Percentiles rank a stretch among this genome's conserved stretches.
Evolutionary conservation across 2,797 vertebrate genomes (phyloP).

Genomic region (Epinephelus malabaricus): DNA sequence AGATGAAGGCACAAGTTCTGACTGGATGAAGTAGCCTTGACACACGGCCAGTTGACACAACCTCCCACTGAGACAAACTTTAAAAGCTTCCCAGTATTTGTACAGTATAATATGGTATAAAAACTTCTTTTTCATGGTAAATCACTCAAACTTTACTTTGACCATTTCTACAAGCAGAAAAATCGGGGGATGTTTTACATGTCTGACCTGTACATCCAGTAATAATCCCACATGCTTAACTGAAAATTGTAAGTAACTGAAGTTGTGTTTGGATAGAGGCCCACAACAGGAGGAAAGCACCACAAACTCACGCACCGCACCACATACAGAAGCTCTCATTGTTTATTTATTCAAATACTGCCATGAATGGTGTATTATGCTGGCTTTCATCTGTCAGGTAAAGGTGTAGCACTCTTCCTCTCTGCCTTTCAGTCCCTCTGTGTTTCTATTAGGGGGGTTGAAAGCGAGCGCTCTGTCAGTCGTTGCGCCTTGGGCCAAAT

Average conservation of each 20-base stretch:
- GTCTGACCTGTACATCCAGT: conserved; percentile 53
- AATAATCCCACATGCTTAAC: conserved; percentile 56
- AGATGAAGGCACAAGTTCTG: conserved; percentile 44
- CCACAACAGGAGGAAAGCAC: conserved; percentile 49
- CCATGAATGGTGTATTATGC: conserved; percentile 60
- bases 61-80: conserved; percentile 59
- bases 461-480: conserved; percentile 39
- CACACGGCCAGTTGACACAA: conserved; percentile 49
- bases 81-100: conserved; percentile 38
- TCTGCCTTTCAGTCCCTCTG: conserved; percentile 28
- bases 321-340: conserved; percentile 55
- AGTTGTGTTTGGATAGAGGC: conserved; percentile 79
- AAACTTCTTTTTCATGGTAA: conserved; percentile 50
- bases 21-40: conserved; percentile 28
- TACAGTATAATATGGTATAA: not conserved
- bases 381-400: conserved; percentile 65
- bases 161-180: conserved; percentile 16
- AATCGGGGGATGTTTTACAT: conserved; percentile 56
- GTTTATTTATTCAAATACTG: conserved; percentile 72
- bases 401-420: conserved; percentile 40
- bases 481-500: conserved; percentile 76
- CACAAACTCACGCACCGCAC: conserved; percentile 36
- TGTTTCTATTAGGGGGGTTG: conserved; percentile 43
- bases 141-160: conserved; percentile 40
- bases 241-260: conserved; percentile 68